Percentiles rank a stretch among this genome's conserved stretches.
Conservation (phyloP, 2,113 vertebrate species). For the Spea multiplicata region DNA sequence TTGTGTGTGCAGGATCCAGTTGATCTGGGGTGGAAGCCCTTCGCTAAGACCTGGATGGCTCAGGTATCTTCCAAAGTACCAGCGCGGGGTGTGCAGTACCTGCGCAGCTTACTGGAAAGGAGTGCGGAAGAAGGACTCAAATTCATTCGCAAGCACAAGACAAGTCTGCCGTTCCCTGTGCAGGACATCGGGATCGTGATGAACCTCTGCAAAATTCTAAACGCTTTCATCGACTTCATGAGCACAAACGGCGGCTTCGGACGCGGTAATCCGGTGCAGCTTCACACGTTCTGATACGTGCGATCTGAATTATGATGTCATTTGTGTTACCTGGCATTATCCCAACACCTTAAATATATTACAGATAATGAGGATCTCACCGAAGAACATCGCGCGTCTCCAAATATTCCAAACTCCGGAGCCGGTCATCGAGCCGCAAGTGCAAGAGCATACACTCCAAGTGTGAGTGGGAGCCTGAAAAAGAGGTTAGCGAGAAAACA, state of each 20-base stretch:
- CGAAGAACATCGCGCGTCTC: background rate
- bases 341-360: background rate
- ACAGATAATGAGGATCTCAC: background rate
- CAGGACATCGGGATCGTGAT: constrained; percentile 50
- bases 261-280: constrained; percentile 45
- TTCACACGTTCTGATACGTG: background rate
- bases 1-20: constrained; percentile 50
- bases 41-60: constrained; percentile 55
- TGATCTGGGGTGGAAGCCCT: constrained; percentile 57
- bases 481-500: constrained; percentile 1
- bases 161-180: constrained; percentile 51
- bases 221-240: constrained; percentile 61
- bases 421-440: background rate
- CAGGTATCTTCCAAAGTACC: constrained; percentile 49
- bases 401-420: background rate
- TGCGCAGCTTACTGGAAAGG: constrained; percentile 52
- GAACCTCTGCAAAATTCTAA: constrained; percentile 63
- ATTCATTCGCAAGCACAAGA: constrained; percentile 53
- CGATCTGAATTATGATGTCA: too few species aligned
- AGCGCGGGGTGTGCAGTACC: constrained; percentile 43
- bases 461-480: constrained; percentile 12
- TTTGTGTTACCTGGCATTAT: too few species aligned
- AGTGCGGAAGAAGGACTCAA: constrained; percentile 49
- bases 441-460: constrained; percentile 13
- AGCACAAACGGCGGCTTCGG: constrained; percentile 41